These are phyloP conservation scores for Planococcus citri DNA, from an alignment of 1,140 invertebrate species.

Conservation along the genomic window DNA sequence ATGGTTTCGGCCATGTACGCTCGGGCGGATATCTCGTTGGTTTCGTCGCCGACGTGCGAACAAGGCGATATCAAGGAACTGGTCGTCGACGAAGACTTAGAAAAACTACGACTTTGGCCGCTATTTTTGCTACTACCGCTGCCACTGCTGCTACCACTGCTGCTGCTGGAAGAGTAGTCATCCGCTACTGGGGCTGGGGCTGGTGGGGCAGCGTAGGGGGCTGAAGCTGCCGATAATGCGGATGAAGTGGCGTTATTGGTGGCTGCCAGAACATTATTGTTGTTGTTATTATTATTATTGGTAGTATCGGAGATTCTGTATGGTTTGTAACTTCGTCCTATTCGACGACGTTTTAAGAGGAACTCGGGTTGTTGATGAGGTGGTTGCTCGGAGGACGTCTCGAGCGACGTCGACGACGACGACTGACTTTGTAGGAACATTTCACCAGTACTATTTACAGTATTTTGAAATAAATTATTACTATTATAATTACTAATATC, in stretches of 20 bases:
- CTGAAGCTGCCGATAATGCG: neutral
- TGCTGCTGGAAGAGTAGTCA: neutral
- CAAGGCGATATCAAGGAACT: constrained; percentile 24
- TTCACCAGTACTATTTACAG: neutral
- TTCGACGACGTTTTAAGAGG: too few relatives aligned
- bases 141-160: neutral
- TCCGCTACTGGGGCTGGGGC: neutral
- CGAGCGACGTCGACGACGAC: too few relatives aligned
- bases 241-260: neutral
- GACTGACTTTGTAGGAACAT: constrained; percentile 10
- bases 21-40: constrained; percentile 43
- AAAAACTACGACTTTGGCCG: neutral
- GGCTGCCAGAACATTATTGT: too few relatives aligned
- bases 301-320: too few relatives aligned
- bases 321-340: too few relatives aligned
- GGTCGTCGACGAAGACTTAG: neutral
- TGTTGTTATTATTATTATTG: too few relatives aligned
- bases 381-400: too few relatives aligned
- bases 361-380: too few relatives aligned
- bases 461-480: neutral
- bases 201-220: neutral
- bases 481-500: constrained; percentile 5
- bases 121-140: too few relatives aligned
- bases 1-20: constrained; percentile 47
- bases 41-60: constrained; percentile 29